phyloP scores from a whole-genome alignment of 2,888 invertebrate species.

The Blastobasis lacticolella region DNA sequence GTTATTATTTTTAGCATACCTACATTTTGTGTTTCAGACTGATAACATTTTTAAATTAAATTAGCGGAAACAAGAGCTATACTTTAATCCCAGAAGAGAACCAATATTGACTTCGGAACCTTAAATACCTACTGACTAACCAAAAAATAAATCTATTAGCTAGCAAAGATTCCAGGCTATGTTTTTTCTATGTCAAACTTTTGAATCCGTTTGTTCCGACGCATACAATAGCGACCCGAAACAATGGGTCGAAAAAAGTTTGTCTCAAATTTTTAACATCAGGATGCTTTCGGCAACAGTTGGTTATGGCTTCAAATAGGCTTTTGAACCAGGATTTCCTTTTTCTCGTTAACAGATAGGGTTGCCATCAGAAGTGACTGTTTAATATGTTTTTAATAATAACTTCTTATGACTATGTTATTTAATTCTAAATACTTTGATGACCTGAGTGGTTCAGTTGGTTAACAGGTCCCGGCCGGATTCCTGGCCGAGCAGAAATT shows the following conservation, averaged over 20 bases:
- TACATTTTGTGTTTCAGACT: no score
- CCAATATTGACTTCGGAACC: neutral
- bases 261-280: constrained; percentile 1
- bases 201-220: neutral
- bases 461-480: neutral
- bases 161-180: neutral
- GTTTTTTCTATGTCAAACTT: neutral
- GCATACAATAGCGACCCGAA: constrained; percentile 1
- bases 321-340: constrained; percentile 60
- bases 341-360: constrained; percentile 17
- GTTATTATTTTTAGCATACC: no score
- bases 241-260: constrained; percentile 2
- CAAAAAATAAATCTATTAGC: neutral
- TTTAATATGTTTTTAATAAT: neutral
- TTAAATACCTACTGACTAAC: neutral
- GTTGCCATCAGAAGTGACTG: neutral
- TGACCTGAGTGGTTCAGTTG: no score
- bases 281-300: constrained; percentile 12
- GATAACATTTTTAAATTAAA: no score
- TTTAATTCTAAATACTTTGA: no score
- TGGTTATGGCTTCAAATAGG: constrained; percentile 19
- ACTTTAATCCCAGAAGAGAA: no score
- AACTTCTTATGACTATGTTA: no score
- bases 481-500: no score
- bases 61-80: no score